Evolutionary conservation across 2,113 vertebrate genomes (phyloP).

Genomic region (Chaetodon trifascialis): DNA sequence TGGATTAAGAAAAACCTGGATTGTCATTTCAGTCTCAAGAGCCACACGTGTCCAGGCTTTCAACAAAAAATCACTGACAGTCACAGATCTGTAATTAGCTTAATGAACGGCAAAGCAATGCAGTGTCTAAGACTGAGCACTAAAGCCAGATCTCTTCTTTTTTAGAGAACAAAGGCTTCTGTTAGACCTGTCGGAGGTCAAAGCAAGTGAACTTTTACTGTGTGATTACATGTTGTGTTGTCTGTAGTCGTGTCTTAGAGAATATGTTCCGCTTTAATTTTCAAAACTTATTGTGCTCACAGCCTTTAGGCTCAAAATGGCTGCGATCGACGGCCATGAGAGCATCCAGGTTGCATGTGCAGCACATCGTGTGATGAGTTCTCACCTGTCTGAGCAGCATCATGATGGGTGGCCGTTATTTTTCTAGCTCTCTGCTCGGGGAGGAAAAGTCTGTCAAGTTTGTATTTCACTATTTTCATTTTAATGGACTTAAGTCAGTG

Average conservation of each 20-base stretch:
- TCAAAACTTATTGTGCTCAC: constrained; percentile 18
- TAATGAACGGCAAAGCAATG: not conserved
- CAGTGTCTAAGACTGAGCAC: not conserved
- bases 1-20: not conserved
- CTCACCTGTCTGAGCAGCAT: not conserved
- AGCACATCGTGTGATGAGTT: not conserved
- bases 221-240: constrained; percentile 4
- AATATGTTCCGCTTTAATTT: constrained; percentile 15
- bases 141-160: constrained; percentile 6
- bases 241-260: not conserved
- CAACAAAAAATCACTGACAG: not conserved
- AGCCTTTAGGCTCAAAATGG: not conserved
- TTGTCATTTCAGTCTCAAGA: not conserved
- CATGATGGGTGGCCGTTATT: not conserved
- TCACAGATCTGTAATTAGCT: not conserved
- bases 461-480: constrained; percentile 19
- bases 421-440: not conserved
- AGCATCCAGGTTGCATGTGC: not conserved
- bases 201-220: constrained; percentile 4
- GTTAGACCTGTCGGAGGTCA: not conserved
- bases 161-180: constrained; percentile 5
- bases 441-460: not conserved
- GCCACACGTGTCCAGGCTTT: not conserved
- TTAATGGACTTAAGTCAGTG: constrained; percentile 6
- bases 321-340: not conserved